Evolutionary conservation across 2,888 invertebrate genomes (phyloP), one percentile per base, ranked within the genome.

Genomic region (Apamea monoglypha): DNA sequence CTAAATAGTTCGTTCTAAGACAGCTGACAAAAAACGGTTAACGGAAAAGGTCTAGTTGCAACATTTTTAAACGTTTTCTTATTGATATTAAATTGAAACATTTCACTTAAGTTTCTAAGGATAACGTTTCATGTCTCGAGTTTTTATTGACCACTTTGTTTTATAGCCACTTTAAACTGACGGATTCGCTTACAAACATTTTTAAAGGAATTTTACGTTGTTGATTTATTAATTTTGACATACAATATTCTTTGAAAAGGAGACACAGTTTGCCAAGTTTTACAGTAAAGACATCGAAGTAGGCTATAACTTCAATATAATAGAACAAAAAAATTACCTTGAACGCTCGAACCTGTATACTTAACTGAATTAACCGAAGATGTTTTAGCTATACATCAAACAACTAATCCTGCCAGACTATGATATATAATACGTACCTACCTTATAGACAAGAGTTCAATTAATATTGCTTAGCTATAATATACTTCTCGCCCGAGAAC

Each of bases 161-260:
- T 84, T 82, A 84, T 70, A 64, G 82, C 53, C 85, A 77, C 85
- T 85, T 76, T 70, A 64, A 81, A 81, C 44, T 75, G 74, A 84
- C 71, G 73, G 81, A 76, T 76, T 66, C 64, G 70, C 61, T 81
- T 66, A 59, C 44, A 74, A 74, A 80, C 40, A 50, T 73, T 83
- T 84, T 84, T 75, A 63, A 71, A 56, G 40, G 61, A 71, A 74
- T 70, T 84, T 82, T 82, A 84, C 74, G 80, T 84, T 82, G 82
- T 70, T 82, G 59, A 70, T 78, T 84, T 84, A 83, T 83, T 70
- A 83, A 83, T 82, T 79, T 82, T 79, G 53, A 70, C 68, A 69
- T 50, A 68, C 61, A 79, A 74, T 36, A 74, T 69, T 67, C 74
- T 80, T 79, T 74, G 21, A 78, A 74, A 78, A 64, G 18, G 44